Evolutionary conservation across 2,113 vertebrate genomes (phyloP), one percentile per base, ranked within the genome.

Genomic region (Leptosomus discolor): DNA sequence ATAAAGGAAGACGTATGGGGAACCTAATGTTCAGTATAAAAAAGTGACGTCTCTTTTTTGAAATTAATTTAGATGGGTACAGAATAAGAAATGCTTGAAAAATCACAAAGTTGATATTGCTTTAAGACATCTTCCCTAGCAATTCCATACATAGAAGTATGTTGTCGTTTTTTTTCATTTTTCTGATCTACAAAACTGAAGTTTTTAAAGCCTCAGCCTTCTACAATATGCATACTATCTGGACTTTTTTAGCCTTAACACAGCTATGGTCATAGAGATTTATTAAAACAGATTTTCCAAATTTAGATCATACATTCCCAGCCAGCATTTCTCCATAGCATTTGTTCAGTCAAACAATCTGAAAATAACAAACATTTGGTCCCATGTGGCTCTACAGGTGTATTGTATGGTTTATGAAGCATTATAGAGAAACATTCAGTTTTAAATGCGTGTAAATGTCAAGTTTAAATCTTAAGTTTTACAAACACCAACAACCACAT

Each of bases 121-220:
- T 91, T 73, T 74, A 43, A 78, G 57, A 70, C 1, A 57, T 27
- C 10, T 34, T 75, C 20, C 39, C 48, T n/a, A 70, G 41, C 22
- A 87, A 54, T 90, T 90, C 27, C 21, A 75, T 12, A 51, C 17
- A 13, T 10, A 81, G n/a, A 81, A 77, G 69, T 60, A 39, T 3
- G 1, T 58, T 56, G 12, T 5, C 1, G 4, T 0, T 0, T 53
- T 43, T 83, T 60, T 64, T 3, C 5, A 60, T 85, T 84, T 74
- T 27, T 77, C 54, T 63, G 8, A 50, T 83, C 8, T 64, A 80
- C 57, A 79, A 85, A 68, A 36, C 26, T 12, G 23, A 57, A 61
- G 30, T 29, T 92, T 80, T 84, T 57, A 56, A 86, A 90, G 45
- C 6, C 5, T 68, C 34, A 41, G 14, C 27, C 9, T 91, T 79